Conservation (phyloP, 2,113 vertebrate genomes). For the Dicrurus megarhynchus region DNA sequence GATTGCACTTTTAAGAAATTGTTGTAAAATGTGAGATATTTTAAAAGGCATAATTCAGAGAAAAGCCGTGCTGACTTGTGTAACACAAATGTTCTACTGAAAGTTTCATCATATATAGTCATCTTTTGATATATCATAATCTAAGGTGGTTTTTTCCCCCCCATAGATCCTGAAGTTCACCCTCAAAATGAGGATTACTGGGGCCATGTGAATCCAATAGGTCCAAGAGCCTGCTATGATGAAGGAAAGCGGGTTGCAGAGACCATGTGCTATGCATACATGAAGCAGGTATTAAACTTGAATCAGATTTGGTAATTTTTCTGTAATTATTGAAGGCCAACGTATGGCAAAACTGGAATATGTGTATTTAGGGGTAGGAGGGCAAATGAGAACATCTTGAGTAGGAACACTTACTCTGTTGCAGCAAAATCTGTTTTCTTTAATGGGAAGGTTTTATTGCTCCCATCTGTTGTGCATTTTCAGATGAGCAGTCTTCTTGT, state of each 20-base stretch:
- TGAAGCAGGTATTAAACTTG: conserved; percentile 89
- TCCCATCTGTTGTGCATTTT: background rate
- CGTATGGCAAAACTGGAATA: background rate
- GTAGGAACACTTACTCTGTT: background rate
- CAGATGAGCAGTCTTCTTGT: background rate
- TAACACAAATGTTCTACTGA: background rate
- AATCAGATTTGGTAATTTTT: background rate
- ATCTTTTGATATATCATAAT: background rate
- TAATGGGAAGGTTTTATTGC: background rate
- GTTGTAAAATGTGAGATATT: background rate
- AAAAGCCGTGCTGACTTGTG: background rate
- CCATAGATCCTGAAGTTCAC: conserved; percentile 93
- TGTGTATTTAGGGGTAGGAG: background rate
- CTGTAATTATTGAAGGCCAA: background rate
- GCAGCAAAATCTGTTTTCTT: background rate
- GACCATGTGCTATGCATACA: conserved; percentile 99
- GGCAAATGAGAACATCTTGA: background rate
- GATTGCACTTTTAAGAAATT: background rate
- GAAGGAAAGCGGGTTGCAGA: conserved; percentile 96
- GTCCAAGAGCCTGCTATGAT: conserved; percentile 96
- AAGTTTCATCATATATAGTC: background rate
- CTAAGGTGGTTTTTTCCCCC: background rate
- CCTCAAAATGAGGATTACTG: conserved; percentile 98
- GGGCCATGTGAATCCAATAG: conserved; percentile 98
- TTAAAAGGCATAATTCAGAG: background rate